phyloP scores from a whole-genome alignment of 2,113 vertebrate genomes.

The Gadus chalcogrammus region DNA sequence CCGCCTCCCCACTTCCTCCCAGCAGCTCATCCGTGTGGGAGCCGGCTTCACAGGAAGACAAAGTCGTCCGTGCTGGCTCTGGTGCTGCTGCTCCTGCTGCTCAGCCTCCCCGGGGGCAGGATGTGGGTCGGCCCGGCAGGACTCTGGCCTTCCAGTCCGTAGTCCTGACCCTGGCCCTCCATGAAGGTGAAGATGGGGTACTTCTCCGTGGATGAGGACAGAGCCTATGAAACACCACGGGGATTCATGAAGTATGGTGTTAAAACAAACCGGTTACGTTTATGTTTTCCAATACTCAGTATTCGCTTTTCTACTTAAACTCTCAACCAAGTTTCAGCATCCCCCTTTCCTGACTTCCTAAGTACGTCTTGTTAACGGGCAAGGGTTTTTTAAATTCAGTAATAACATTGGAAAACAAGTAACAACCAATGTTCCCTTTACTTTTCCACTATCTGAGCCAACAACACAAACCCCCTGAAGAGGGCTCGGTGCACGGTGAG shows the following conservation, averaged over 20 bases:
- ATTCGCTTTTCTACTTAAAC: too few relatives aligned
- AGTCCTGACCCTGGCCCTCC: constrained; percentile 82
- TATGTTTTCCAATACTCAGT: too few relatives aligned
- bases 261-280: not conserved
- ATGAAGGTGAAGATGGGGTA: constrained; percentile 89
- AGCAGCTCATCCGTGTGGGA: not conserved
- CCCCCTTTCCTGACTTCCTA: too few relatives aligned
- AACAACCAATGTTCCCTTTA: too few relatives aligned
- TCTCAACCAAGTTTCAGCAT: too few relatives aligned
- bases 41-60: constrained; percentile 77
- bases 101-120: constrained; percentile 54
- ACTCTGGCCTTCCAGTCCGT: constrained; percentile 72
- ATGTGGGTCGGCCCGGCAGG: constrained; percentile 60
- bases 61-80: constrained; percentile 81
- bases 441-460: too few relatives aligned
- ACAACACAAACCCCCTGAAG: too few relatives aligned
- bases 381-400: too few relatives aligned
- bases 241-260: not conserved
- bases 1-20: not conserved
- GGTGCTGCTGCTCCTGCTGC: constrained; percentile 64
- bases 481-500: too few relatives aligned
- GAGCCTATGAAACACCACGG: constrained; percentile 65
- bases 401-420: too few relatives aligned
- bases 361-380: too few relatives aligned
- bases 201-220: constrained; percentile 78